These are phyloP conservation scores for Theodoxus fluviatilis DNA, from an alignment of 2,888 invertebrate species.

Conservation along the genomic window DNA sequence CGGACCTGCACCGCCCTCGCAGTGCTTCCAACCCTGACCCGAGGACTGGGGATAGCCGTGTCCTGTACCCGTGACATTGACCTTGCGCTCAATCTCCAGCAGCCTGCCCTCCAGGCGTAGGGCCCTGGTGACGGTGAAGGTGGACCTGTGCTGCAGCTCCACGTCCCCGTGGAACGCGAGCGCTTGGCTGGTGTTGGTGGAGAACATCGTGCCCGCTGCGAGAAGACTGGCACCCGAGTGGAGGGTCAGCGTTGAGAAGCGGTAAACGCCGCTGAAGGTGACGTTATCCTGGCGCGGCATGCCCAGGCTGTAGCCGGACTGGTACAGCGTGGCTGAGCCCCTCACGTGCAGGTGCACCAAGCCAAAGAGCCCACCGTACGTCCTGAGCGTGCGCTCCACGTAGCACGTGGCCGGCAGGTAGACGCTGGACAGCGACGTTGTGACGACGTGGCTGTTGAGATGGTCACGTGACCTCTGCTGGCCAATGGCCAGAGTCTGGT, in stretches of 20 bases:
- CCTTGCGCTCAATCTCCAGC: conserved; percentile 19
- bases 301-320: conserved; percentile 37
- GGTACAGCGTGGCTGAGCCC: conserved; percentile 32
- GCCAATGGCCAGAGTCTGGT: conserved; percentile 33
- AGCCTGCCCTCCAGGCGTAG: too few species aligned
- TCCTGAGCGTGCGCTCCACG: conserved; percentile 36
- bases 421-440: conserved; percentile 28
- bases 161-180: too few species aligned
- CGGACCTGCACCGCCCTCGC: conserved; percentile 39
- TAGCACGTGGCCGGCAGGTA: conserved; percentile 37
- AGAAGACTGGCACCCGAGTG: too few species aligned
- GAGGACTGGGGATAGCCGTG: conserved; percentile 33
- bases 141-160: too few species aligned
- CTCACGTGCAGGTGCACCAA: conserved; percentile 41
- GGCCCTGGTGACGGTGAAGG: too few species aligned
- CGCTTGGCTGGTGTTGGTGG: too few species aligned
- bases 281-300: neutral
- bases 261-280: conserved; percentile 32
- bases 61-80: conserved; percentile 35
- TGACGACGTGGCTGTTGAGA: conserved; percentile 36
- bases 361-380: conserved; percentile 37
- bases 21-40: conserved; percentile 44
- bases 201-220: conserved; percentile 30
- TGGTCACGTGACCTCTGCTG: conserved; percentile 33
- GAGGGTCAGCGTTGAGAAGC: conserved; percentile 39